Base-by-base conservation (phyloP, 2,888 invertebrate species). In the Polietes domitor region DNA sequence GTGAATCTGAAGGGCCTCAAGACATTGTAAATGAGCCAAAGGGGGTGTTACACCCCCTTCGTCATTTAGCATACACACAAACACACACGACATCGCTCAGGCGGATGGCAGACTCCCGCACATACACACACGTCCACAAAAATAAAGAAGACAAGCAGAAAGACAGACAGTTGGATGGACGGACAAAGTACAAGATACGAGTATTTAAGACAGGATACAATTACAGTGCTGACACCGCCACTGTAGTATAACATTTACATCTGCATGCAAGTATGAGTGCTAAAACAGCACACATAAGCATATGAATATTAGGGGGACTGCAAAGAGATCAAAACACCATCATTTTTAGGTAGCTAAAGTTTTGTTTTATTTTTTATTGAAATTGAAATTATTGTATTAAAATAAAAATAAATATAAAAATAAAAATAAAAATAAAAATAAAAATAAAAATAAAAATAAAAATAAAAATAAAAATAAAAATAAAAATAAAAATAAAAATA, bases 171-270 rank as follows among this genome's bases (percentile, higher is more conserved):
- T 43, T 32, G 32, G 28, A 50, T 2, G 9, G 15, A n/a, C 53
- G 24, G 17, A 58, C 43, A 77, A n/a, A 37, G 6, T 28, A 28
- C 12, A 15, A 28, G 17, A 21, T 72, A 7, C n/a, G 41, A n/a
- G 32, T 72, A 53, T 72, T 72, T 72, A 9, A 72, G 37, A 65
- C 32, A 50, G 65, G 17, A 63, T 24, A 63, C 24, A 75, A 50
- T 63, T 63, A 75, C 47, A 63, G 43, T 26, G 43, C 74, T 47
- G 43, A 43, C 28, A 74, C 74, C 43, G 61, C 1, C 50, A 68
- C 15, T 53, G 7, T 19, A 17, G 21, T 32, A 12, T 68, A 68
- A 43, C 24, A 43, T 43, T 21, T 68, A 15, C 12, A 12, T 12
- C 7, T 32, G 32, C 32, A 3, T 32, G 5, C 32, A 5, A 5